These are phyloP conservation scores for Dasypogon diadema DNA, from an alignment of 2,888 invertebrate genomes.

Conservation along the genomic window DNA sequence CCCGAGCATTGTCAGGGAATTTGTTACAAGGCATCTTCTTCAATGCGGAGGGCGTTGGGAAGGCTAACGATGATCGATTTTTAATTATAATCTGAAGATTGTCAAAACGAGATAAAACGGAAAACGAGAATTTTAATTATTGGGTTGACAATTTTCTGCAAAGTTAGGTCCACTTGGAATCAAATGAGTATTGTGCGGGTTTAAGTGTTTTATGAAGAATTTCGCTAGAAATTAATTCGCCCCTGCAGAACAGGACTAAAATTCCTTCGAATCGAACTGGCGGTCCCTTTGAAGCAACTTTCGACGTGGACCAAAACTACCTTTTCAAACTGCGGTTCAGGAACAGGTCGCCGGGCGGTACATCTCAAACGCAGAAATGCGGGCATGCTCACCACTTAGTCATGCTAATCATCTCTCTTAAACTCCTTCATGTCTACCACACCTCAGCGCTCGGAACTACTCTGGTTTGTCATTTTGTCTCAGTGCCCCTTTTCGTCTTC, in stretches of 20 bases:
- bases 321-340: not conserved
- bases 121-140: too few relatives aligned
- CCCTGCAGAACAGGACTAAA: too few relatives aligned
- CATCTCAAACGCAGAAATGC: constrained; percentile 29
- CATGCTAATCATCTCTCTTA: constrained; percentile 34
- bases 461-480: constrained; percentile 37
- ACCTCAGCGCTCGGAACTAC: constrained; percentile 26
- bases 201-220: too few relatives aligned
- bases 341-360: constrained; percentile 33
- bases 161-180: too few relatives aligned
- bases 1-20: not conserved
- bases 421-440: constrained; percentile 6
- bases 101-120: constrained; percentile 8
- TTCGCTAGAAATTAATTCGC: too few relatives aligned
- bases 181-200: too few relatives aligned
- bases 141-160: too few relatives aligned
- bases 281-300: constrained; percentile 25
- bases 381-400: constrained; percentile 44
- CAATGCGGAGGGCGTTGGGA: not conserved
- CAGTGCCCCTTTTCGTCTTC: constrained; percentile 18
- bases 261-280: too few relatives aligned
- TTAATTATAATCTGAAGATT: constrained; percentile 18
- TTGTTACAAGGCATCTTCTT: constrained; percentile 10
- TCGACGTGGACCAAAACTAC: not conserved
- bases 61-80: constrained; percentile 35